Evolutionary conservation across 2,113 vertebrate genomes (phyloP), one percentile per base, ranked within the genome.

Genomic region (Sakesphorus luctuosus): DNA sequence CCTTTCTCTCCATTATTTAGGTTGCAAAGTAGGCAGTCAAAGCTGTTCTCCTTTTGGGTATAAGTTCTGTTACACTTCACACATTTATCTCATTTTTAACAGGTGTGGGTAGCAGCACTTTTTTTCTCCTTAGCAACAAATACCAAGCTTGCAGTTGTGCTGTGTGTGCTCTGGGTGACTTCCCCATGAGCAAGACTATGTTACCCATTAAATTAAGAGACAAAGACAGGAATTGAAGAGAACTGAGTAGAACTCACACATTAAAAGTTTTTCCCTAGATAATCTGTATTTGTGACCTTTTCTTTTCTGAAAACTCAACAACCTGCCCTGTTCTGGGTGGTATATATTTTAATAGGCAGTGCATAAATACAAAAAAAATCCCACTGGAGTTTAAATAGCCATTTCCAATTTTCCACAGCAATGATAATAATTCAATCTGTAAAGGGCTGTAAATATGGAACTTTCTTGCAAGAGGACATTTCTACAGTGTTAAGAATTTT

Each of bases 21-120:
- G 17, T 38, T 84, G 53, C 38, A 94, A 92, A 79, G 56, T 29
- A 78, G 49, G 18, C 28, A 95, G 28, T 67, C 47, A 81, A 65
- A 89, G 56, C 55, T 84, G 33, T n/a, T 95, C 38, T 74, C 36
- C 33, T 83, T 29, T 72, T 0, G 2, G 72, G 31, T n/a, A 84
- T 65, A 56, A 75, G 52, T 75, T 84, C 65, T 81, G 24, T 89
- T 80, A 52, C 52, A 75, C 26, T 90, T 92, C 89, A 84, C 49
- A 89, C 77, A 53, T 88, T 89, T 69, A 35, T 69, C 80, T 86
- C n/a, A 46, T 81, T 92, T 88, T 90, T 92, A 90, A 84, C 73
- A 92, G 66, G 29, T 79, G 31, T 50, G 73, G 52, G 18, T 36
- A 89, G 53, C 40, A 71, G 19, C n/a, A 50, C 17, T 18, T 72